Conservation (phyloP, 2,888 invertebrate species). For the Coelinius sp. region DNA sequence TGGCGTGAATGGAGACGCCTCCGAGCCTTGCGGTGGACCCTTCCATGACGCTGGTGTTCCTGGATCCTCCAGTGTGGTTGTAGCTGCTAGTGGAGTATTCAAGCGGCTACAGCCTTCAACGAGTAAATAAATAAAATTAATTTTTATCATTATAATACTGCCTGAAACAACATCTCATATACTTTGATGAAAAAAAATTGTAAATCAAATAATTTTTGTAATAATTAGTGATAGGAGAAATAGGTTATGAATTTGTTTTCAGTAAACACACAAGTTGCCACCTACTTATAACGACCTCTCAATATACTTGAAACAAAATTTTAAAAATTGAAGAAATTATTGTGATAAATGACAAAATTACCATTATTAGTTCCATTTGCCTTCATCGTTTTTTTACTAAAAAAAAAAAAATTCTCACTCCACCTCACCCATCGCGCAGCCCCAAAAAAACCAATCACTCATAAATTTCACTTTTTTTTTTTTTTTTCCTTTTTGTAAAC, state of each 20-base stretch:
- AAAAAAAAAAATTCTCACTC: constrained; percentile 58
- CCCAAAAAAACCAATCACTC: constrained; percentile 27
- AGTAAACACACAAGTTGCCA: neutral
- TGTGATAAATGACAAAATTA: constrained; percentile 54
- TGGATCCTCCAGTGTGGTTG: constrained; percentile 83
- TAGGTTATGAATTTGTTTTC: constrained; percentile 8
- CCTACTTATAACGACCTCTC: neutral
- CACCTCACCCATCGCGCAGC: constrained; percentile 55
- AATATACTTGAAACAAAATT: neutral
- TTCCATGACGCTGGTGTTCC: constrained; percentile 81
- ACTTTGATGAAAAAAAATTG: no score
- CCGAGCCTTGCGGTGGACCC: constrained; percentile 79
- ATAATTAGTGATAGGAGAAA: neutral
- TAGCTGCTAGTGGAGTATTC: constrained; percentile 69
- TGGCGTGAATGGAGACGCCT: constrained; percentile 78
- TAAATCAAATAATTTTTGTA: neutral
- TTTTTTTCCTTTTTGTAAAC: no score
- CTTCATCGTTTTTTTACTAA: constrained; percentile 62
- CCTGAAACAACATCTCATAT: neutral
- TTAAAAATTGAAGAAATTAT: neutral
- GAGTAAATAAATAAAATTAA: constrained; percentile 46
- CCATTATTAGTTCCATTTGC: constrained; percentile 71
- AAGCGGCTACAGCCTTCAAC: constrained; percentile 86
- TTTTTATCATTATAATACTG: neutral
- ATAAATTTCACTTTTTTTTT: constrained; percentile 3